These are phyloP conservation scores for Loriculus beryllinus DNA, from an alignment of 2,797 vertebrate genomes.

Conservation along the genomic window DNA sequence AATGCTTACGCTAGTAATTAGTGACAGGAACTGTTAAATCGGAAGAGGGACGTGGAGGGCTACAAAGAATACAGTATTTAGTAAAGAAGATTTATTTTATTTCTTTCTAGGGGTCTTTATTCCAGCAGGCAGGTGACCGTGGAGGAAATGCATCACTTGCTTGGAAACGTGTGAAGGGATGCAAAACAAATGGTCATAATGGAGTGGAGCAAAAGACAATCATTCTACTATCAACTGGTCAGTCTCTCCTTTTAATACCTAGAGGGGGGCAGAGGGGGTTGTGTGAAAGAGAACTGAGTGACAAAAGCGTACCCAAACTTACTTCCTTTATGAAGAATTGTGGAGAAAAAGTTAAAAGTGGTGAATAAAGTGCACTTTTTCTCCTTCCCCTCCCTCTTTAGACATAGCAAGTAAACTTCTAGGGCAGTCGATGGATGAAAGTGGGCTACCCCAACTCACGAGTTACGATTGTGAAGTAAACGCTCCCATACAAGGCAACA, in stretches of 20 bases:
- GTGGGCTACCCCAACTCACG: conserved; percentile 89
- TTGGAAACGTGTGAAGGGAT: conserved; percentile 89
- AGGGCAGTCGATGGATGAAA: conserved; percentile 85
- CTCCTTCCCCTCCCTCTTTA: conserved; percentile 64
- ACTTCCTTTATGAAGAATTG: neutral
- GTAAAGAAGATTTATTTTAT: conserved; percentile 26
- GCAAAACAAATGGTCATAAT: conserved; percentile 74
- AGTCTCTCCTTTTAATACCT: conserved; percentile 1
- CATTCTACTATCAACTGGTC: conserved; percentile 91
- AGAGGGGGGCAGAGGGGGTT: neutral
- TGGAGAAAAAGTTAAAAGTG: neutral
- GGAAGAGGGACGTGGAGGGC: neutral
- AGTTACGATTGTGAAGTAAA: conserved; percentile 98
- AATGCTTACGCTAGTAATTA: neutral
- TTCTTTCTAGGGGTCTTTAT: conserved; percentile 77
- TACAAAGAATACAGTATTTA: neutral
- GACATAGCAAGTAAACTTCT: conserved; percentile 90
- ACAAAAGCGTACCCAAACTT: neutral
- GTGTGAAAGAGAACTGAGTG: neutral
- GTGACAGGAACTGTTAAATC: neutral
- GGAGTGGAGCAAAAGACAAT: conserved; percentile 83
- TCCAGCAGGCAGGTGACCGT: conserved; percentile 75
- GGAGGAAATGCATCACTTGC: conserved; percentile 75
- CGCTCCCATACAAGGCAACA: conserved; percentile 91
- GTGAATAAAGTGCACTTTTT: conserved; percentile 58